Percentiles rank a stretch among this genome's conserved stretches.
Conservation (phyloP, 2,888 invertebrate genomes). For the Epinotia ramella region DNA sequence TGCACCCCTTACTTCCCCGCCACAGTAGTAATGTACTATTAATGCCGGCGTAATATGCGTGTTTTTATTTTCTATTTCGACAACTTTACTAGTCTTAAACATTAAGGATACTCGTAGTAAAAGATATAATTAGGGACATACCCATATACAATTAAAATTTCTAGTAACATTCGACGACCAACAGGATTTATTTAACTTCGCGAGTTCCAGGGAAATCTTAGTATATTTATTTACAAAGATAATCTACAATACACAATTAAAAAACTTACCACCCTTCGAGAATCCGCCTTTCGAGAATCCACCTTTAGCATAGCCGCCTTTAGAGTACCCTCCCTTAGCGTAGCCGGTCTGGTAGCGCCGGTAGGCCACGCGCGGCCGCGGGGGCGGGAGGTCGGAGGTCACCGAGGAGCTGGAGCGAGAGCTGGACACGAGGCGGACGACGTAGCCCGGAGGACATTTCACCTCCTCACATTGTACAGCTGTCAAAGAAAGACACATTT, state of each 20-base stretch:
- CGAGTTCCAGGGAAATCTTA: too few relatives aligned
- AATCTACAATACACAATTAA: background rate
- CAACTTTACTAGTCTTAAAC: too few relatives aligned
- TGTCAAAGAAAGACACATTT: slow-evolving; percentile 49
- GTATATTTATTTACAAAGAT: too few relatives aligned
- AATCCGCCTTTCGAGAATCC: slow-evolving; percentile 63
- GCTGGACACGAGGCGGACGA: slow-evolving; percentile 71
- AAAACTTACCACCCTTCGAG: slow-evolving; percentile 55
- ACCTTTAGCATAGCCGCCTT: slow-evolving; percentile 59
- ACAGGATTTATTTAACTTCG: too few relatives aligned
- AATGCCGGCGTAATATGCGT: too few relatives aligned
- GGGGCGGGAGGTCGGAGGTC: slow-evolving; percentile 83
- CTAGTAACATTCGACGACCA: too few relatives aligned
- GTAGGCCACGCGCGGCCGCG: slow-evolving; percentile 71
- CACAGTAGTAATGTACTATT: too few relatives aligned
- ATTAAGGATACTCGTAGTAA: too few relatives aligned
- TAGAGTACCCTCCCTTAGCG: slow-evolving; percentile 61
- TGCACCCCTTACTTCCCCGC: too few relatives aligned
- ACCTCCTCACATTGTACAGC: slow-evolving; percentile 79
- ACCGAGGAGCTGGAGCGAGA: slow-evolving; percentile 88
- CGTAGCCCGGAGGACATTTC: slow-evolving; percentile 87
- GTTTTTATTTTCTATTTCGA: too few relatives aligned
- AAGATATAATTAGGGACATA: too few relatives aligned
- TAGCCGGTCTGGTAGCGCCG: slow-evolving; percentile 66
- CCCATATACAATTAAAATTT: too few relatives aligned